Base-by-base conservation (phyloP, 2,113 vertebrate species). In the Malurus melanocephalus region DNA sequence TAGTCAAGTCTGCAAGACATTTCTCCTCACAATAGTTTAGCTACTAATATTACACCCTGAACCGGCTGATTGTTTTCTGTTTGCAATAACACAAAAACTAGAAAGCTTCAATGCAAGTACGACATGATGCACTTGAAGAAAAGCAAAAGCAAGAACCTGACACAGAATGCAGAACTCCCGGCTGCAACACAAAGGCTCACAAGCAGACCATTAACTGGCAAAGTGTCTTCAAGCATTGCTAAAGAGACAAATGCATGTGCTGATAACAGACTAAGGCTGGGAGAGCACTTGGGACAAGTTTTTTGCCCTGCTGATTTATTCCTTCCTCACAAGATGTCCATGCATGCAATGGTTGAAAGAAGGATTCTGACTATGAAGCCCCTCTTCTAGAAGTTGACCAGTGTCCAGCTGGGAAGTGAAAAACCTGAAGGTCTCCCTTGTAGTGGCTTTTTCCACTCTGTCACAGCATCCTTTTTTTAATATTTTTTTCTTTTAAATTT, bases 291-390 rank as follows among this genome's bases (percentile, higher is more conserved):
- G 24, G 22, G 15, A 68, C 19, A 73, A 66, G 13, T 10, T 35
- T 56, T 69, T 51, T 60, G 7, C 45, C n/a, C 38, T 65, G 4
- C 1, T 71, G 52, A 40, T 18, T 78, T 77, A 27, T 21, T 84
- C 30, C 48, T 62, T 88, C 16, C 56, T 40, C 0, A 4, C 4
- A 55, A 72, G 56, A 72, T 30, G 43, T 28, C 48, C 30, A 43
- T 0, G 2, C 10, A 15, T 17, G 30, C 35, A 45, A 43, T 3
- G 10, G 42, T 0, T 73, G 18, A 66, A 71, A 33, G 48, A 1
- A 78, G 45, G 56, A 89, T n/a, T 53, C 49, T 33, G 33, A 26
- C 10, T 64, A 60, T 3, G 28, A 64, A 82, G 42, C 3, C 6
- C 8, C 26, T 60, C 30, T 82, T 75, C 71, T 48, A 38, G 5